These are phyloP conservation scores for Zaprionus capensis DNA, from an alignment of 1,140 invertebrate species.

Conservation along the genomic window DNA sequence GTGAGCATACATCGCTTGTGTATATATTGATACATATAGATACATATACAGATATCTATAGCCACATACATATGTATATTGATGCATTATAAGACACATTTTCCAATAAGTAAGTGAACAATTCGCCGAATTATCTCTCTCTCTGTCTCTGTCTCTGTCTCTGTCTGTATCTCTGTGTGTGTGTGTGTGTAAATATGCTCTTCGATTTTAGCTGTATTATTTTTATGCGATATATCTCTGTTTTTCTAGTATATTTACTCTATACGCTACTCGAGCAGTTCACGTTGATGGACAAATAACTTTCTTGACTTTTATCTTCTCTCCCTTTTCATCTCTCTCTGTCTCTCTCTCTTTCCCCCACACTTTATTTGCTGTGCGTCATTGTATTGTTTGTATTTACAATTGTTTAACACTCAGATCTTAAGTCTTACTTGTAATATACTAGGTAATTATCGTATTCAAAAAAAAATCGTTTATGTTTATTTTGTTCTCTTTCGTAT, in stretches of 20 bases:
- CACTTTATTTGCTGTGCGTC: constrained; percentile 38
- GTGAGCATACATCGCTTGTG: constrained; percentile 23
- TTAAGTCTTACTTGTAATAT: constrained; percentile 50
- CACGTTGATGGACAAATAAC: constrained; percentile 35
- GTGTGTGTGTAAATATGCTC: constrained; percentile 3
- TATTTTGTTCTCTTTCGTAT: constrained; percentile 35
- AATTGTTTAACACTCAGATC: constrained; percentile 73
- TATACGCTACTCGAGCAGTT: constrained; percentile 26
- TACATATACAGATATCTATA: constrained; percentile 7
- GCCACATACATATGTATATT: constrained; percentile 18
- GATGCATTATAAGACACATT: constrained; percentile 70
- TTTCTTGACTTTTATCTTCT: neutral
- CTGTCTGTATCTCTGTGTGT: constrained; percentile 12
- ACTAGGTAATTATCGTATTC: constrained; percentile 15
- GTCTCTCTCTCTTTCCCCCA: no score
- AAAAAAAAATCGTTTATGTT: constrained; percentile 41
- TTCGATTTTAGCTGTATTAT: constrained; percentile 15
- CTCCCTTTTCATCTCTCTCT: neutral
- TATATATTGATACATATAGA: constrained; percentile 25
- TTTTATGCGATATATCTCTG: constrained; percentile 8
- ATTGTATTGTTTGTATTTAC: constrained; percentile 74
- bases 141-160: constrained; percentile 19
- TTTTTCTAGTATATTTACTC: constrained; percentile 6
- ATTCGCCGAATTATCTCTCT: constrained; percentile 28
- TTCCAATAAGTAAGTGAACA: constrained; percentile 75